These are phyloP conservation scores for Oophaga sylvatica DNA, from an alignment of 2,797 vertebrate genomes.

Conservation along the genomic window DNA sequence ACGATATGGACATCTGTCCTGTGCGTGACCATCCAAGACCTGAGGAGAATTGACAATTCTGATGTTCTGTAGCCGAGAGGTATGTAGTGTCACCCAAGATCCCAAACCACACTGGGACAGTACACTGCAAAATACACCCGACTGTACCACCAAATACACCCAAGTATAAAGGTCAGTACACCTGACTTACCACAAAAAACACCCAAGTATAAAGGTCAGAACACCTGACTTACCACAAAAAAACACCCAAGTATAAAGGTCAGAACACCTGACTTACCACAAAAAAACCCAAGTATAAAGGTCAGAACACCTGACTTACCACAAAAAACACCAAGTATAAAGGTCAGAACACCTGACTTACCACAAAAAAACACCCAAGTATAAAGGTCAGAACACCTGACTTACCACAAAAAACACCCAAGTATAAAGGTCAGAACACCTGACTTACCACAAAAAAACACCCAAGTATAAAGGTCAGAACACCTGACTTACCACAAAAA, in stretches of 20 bases:
- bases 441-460: neutral
- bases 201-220: too few species aligned
- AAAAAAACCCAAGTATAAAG: neutral
- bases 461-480: neutral
- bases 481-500: neutral
- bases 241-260: neutral
- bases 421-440: neutral
- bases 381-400: too few species aligned
- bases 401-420: neutral
- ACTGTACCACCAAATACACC: neutral
- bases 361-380: too few species aligned
- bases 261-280: neutral
- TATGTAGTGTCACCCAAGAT: too few species aligned
- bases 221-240: neutral
- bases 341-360: neutral
- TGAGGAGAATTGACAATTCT: too few species aligned
- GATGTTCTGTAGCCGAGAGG: too few species aligned
- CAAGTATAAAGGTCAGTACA: neutral
- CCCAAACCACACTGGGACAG: neutral
- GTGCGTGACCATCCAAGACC: too few species aligned
- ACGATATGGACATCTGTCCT: too few species aligned
- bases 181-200: neutral
- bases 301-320: neutral
- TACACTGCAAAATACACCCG: neutral
- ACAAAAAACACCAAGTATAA: neutral